A percentile compares a stretch with the other conserved stretches of the same genome.
Evolutionary conservation across 2,797 vertebrate species (phyloP).

Genomic region (Poecilia wingei): DNA sequence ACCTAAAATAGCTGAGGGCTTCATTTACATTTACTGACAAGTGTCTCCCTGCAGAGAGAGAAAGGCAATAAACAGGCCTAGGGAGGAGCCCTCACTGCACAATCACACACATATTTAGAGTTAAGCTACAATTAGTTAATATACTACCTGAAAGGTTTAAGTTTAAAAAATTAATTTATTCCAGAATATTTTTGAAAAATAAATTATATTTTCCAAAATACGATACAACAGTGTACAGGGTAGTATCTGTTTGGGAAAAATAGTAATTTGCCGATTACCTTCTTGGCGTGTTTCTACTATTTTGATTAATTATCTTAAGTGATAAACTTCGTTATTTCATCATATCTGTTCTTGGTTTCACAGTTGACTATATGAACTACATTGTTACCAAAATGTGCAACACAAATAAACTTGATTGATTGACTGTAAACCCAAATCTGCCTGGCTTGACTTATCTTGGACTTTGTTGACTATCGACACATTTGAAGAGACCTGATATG

Average conservation of each 20-base stretch:
- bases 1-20: not conserved
- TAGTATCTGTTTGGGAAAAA: not conserved
- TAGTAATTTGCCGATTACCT: not conserved
- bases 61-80: not conserved
- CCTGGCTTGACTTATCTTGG: not conserved
- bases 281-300: not conserved
- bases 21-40: not conserved
- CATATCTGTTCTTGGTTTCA: no score
- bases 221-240: not conserved
- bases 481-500: not conserved
- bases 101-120: not conserved
- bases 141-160: not conserved
- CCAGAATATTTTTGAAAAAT: not conserved
- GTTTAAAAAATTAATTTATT: not conserved
- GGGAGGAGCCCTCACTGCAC: not conserved
- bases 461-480: not conserved
- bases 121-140: not conserved
- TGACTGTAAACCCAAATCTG: not conserved
- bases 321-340: not conserved
- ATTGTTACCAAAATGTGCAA: no score
- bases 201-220: not conserved
- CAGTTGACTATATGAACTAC: no score
- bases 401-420: no score
- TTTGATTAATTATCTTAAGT: not conserved
- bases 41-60: not conserved